Conservation (phyloP, 2,113 vertebrate genomes). For the Sitta europaea region DNA sequence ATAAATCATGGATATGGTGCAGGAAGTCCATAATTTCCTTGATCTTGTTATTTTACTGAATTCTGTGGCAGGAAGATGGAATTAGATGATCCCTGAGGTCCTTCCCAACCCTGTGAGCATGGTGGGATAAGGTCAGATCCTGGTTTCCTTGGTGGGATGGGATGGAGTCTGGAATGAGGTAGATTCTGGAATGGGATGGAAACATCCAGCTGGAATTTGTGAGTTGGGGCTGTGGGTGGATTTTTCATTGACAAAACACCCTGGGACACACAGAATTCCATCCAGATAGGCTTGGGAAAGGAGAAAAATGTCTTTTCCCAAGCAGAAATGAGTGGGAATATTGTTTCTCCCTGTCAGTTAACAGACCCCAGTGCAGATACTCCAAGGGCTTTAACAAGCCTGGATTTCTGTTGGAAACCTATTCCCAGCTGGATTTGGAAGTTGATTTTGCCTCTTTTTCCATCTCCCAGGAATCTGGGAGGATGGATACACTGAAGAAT, state of each 20-base stretch:
- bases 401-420: neutral
- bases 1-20: accelerated
- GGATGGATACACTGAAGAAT: conserved; percentile 40
- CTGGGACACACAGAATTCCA: neutral
- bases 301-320: neutral
- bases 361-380: accelerated
- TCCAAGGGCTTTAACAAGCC: accelerated
- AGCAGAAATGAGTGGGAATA: neutral
- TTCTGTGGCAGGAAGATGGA: neutral
- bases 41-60: accelerated
- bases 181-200: neutral
- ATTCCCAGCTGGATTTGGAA: accelerated
- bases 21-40: accelerated
- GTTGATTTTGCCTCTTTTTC: neutral
- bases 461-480: accelerated
- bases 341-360: neutral
- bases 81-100: neutral
- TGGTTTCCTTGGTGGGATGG: neutral
- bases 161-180: neutral
- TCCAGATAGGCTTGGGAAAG: accelerated
- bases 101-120: accelerated
- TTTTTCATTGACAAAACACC: neutral
- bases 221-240: neutral
- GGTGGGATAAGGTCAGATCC: accelerated
- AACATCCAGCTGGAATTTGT: neutral